These are phyloP conservation scores for Rhagophthalmus giganteus DNA, from an alignment of 2,888 invertebrate genomes.

Conservation along the genomic window DNA sequence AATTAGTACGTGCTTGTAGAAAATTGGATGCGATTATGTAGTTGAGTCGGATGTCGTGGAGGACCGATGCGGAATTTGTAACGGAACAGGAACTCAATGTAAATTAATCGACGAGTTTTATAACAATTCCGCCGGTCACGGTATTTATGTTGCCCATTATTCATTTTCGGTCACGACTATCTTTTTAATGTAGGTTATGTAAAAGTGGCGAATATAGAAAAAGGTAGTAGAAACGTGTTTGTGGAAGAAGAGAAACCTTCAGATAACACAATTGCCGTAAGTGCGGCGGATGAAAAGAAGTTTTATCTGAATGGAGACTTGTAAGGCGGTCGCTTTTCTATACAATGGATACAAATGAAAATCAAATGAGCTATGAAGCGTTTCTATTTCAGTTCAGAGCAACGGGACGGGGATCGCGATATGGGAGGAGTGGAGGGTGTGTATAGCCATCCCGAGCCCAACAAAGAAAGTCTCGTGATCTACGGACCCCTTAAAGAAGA, in stretches of 20 bases:
- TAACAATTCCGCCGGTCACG: constrained; percentile 47
- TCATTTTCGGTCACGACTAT: no score
- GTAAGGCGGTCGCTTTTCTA: constrained; percentile 52
- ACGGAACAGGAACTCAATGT: constrained; percentile 69
- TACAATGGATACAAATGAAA: constrained; percentile 22
- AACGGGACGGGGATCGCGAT: constrained; percentile 53
- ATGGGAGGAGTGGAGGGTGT: constrained; percentile 57
- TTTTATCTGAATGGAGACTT: constrained; percentile 67
- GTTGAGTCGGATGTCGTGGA: constrained; percentile 67
- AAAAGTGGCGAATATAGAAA: constrained; percentile 62
- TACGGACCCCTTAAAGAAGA: constrained; percentile 65
- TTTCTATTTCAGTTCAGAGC: constrained; percentile 43
- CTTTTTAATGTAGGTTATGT: constrained; percentile 61
- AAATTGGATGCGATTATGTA: constrained; percentile 68
- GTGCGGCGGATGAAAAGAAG: constrained; percentile 55
- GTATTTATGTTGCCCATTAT: constrained; percentile 39
- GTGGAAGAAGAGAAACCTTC: constrained; percentile 62
- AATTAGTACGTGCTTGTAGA: constrained; percentile 50
- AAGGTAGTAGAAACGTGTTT: constrained; percentile 62
- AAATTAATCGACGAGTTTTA: constrained; percentile 61
- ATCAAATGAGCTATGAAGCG: constrained; percentile 23
- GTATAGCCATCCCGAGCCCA: constrained; percentile 58
- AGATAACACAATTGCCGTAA: constrained; percentile 63
- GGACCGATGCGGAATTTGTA: constrained; percentile 69
- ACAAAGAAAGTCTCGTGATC: constrained; percentile 62